Evolutionary conservation across 2,797 vertebrate genomes (phyloP).

Genomic region (Brachymystax lenok): DNA sequence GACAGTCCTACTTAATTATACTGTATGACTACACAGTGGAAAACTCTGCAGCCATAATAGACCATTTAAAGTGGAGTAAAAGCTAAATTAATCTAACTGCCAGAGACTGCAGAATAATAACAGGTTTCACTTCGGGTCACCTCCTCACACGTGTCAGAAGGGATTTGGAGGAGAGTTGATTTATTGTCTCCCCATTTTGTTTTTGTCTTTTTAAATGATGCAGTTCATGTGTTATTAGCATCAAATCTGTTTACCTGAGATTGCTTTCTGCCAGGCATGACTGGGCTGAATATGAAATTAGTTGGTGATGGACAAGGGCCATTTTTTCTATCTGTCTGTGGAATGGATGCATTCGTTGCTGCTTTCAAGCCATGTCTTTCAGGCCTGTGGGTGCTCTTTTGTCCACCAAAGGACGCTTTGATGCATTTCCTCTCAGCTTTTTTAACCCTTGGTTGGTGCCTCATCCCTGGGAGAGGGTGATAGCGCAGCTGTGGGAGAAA

Average conservation of each 20-base stretch:
- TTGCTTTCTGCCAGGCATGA: slow-evolving; percentile 73
- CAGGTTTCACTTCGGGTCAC: slow-evolving; percentile 39
- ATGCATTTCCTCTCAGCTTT: slow-evolving; percentile 66
- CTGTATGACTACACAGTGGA: slow-evolving; percentile 35
- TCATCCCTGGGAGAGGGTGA: slow-evolving; percentile 42
- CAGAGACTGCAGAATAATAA: slow-evolving; percentile 54
- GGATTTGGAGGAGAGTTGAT: slow-evolving; percentile 26
- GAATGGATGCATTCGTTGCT: slow-evolving; percentile 58
- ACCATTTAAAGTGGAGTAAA: slow-evolving; percentile 43
- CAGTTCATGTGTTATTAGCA: slow-evolving; percentile 69
- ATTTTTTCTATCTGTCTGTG: slow-evolving; percentile 51
- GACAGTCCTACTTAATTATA: slow-evolving; percentile 34
- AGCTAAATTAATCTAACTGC: slow-evolving; percentile 62
- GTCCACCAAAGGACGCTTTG: slow-evolving; percentile 68
- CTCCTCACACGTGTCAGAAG: slow-evolving; percentile 42
- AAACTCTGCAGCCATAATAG: slow-evolving; percentile 34
- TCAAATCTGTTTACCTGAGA: slow-evolving; percentile 74
- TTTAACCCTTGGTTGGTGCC: slow-evolving; percentile 54
- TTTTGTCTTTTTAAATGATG: slow-evolving; percentile 66
- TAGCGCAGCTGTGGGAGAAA: slow-evolving; percentile 30
- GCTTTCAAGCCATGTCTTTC: slow-evolving; percentile 65
- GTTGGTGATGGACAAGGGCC: slow-evolving; percentile 60
- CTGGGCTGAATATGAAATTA: slow-evolving; percentile 73
- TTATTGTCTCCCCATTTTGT: slow-evolving; percentile 49
- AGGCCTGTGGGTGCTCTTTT: slow-evolving; percentile 46